A percentile compares a stretch with the other conserved stretches of the same genome.
These are phyloP conservation scores for Anolis carolinensis DNA, from an alignment of 2,113 vertebrate genomes.

Conservation along the genomic window DNA sequence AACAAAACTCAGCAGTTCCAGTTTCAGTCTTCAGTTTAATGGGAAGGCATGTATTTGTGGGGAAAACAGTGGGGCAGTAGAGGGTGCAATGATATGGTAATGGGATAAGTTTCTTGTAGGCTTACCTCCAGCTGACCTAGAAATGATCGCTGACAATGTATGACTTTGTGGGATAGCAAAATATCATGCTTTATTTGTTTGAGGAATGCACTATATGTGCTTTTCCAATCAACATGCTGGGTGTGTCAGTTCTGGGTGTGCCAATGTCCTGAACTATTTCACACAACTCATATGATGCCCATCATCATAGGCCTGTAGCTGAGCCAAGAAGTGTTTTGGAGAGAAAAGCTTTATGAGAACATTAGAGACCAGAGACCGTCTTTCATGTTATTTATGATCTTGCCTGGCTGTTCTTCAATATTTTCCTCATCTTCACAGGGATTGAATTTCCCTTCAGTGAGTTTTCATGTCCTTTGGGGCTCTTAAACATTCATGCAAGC, in stretches of 20 bases:
- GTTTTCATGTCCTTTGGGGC: constrained; percentile 55
- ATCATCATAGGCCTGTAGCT: constrained; percentile 11
- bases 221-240: rapidly evolving
- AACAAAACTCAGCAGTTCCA: background rate
- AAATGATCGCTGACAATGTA: background rate
- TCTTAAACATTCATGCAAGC: constrained; percentile 56
- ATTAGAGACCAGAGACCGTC: constrained; percentile 50
- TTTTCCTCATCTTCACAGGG: constrained; percentile 71
- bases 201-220: background rate
- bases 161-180: background rate
- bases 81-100: background rate
- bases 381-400: constrained; percentile 68
- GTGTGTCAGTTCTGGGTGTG: background rate
- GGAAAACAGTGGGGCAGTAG: background rate
- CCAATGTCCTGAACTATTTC: constrained; percentile 21
- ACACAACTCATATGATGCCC: constrained; percentile 19
- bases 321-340: constrained; percentile 49
- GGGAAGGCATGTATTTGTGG: background rate
- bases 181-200: background rate
- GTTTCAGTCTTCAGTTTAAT: background rate
- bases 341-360: constrained; percentile 54
- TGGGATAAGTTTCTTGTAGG: background rate
- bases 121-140: background rate
- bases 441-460: constrained; percentile 61
- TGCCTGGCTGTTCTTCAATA: constrained; percentile 61